Evolutionary conservation across 2,888 invertebrate genomes (phyloP).

Genomic region (Drosophila pegasa): DNA sequence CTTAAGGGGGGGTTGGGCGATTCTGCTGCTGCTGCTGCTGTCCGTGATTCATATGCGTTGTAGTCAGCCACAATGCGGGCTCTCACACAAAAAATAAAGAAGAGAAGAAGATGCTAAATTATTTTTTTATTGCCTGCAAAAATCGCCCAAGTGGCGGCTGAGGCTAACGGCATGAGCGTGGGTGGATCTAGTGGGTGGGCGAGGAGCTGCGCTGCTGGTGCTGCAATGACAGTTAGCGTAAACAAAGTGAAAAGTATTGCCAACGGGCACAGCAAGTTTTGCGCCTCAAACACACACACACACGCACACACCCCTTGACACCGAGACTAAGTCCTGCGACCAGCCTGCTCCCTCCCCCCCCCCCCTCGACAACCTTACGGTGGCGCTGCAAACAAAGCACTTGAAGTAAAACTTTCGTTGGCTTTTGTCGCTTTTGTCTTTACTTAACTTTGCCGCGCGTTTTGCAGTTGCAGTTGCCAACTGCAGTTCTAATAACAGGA

Average conservation of each 20-base stretch:
- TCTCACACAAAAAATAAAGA: conserved; percentile 35
- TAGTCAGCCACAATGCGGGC: conserved; percentile 38
- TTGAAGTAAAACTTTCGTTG: conserved; percentile 71
- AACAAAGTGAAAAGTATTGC: conserved; percentile 79
- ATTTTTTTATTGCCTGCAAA: conserved; percentile 74
- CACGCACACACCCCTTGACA: neutral
- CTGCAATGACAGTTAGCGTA: conserved; percentile 74
- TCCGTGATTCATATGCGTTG: conserved; percentile 66
- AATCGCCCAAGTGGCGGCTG: conserved; percentile 31
- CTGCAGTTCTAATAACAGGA: conserved; percentile 65
- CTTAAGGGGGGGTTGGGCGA: neutral
- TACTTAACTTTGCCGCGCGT: conserved; percentile 63
- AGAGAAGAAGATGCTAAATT: conserved; percentile 62
- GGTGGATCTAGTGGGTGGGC: no score
- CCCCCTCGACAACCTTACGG: neutral
- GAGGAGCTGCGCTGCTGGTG: conserved; percentile 22
- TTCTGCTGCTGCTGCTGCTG: conserved; percentile 11
- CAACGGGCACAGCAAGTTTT: conserved; percentile 65
- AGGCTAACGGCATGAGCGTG: neutral
- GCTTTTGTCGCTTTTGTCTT: conserved; percentile 77
- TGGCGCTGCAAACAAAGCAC: conserved; percentile 72
- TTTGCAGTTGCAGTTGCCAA: conserved; percentile 64
- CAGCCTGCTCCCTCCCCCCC: neutral
- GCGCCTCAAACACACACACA: conserved; percentile 12
- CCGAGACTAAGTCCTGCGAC: neutral